A percentile compares a stretch with the other conserved stretches of the same genome.
Evolutionary conservation across 2,113 vertebrate genomes (phyloP).

Genomic region (Sinocyclocheilus rhinocerous): DNA sequence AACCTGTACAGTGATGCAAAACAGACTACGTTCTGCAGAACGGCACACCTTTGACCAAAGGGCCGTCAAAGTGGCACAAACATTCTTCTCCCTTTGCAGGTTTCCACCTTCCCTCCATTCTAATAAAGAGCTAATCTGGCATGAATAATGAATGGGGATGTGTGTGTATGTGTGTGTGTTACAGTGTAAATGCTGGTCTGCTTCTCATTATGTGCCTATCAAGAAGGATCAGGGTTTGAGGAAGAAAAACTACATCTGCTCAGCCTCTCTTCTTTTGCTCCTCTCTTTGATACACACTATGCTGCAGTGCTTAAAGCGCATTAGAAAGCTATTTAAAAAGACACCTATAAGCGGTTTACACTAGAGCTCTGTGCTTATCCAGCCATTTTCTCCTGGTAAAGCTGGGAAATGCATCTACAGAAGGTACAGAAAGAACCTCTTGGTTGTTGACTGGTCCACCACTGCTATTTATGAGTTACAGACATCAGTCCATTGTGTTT

Average conservation of each 20-base stretch:
- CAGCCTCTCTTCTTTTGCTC: conserved; percentile 67
- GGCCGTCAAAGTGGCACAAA: not conserved
- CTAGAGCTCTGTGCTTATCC: conserved; percentile 44
- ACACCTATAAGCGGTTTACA: conserved; percentile 63
- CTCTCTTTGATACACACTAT: conserved; percentile 65
- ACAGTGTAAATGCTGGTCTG: conserved; percentile 63
- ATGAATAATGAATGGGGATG: conserved; percentile 76
- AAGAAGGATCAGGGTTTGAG: conserved; percentile 66
- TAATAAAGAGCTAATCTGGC: conserved; percentile 76
- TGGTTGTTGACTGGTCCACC: not conserved
- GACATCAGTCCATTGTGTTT: not conserved
- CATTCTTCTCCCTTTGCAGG: conserved; percentile 54
- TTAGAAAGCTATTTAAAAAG: conserved; percentile 61
- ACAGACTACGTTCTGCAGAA: not conserved
- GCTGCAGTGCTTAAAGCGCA: conserved; percentile 56
- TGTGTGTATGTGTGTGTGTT: conserved; percentile 60
- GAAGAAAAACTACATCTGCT: conserved; percentile 65
- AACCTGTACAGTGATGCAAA: conserved; percentile 28
- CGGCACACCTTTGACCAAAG: not conserved
- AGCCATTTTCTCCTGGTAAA: conserved; percentile 48
- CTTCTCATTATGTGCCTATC: conserved; percentile 75
- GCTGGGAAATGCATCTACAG: conserved; percentile 12
- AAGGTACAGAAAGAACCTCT: not conserved
- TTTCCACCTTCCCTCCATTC: conserved; percentile 57
- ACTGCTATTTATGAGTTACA: conserved; percentile 20